These are phyloP conservation scores for Tinamus major DNA, from an alignment of 2,797 vertebrate genomes.

Conservation along the genomic window DNA sequence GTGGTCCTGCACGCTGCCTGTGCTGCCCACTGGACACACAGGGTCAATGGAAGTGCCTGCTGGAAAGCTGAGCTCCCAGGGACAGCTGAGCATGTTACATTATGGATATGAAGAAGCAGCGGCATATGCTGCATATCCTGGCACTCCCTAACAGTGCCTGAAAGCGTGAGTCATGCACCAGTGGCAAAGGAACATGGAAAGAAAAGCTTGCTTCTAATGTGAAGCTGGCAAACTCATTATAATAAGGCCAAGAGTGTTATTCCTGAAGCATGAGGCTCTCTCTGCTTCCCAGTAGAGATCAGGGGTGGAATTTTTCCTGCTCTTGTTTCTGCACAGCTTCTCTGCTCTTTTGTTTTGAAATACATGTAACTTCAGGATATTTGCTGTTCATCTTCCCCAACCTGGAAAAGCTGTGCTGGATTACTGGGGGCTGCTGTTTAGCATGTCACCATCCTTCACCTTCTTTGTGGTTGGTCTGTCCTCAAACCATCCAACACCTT, in stretches of 20 bases:
- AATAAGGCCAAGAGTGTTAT: background rate
- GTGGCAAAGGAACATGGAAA: background rate
- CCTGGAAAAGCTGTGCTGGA: background rate
- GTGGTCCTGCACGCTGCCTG: background rate
- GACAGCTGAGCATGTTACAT: rapidly evolving
- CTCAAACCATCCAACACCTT: background rate
- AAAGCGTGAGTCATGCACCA: background rate
- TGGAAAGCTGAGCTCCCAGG: background rate
- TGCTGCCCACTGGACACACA: background rate
- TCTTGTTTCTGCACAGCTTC: background rate
- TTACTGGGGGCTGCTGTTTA: background rate
- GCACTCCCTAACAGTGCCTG: background rate
- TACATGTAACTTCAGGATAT: background rate
- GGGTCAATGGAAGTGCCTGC: background rate
- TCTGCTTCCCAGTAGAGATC: background rate
- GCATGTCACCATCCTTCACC: background rate
- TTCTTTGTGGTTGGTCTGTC: background rate
- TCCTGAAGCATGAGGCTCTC: background rate
- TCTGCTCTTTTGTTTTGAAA: background rate
- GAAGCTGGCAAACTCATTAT: background rate
- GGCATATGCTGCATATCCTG: background rate
- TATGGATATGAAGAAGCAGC: background rate
- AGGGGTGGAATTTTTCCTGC: background rate
- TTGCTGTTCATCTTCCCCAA: background rate
- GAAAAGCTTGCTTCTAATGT: background rate